Percentiles rank a stretch among this genome's conserved stretches.
Evolutionary conservation across 2,888 invertebrate species (phyloP).

Genomic region (Ectobius pallidus): DNA sequence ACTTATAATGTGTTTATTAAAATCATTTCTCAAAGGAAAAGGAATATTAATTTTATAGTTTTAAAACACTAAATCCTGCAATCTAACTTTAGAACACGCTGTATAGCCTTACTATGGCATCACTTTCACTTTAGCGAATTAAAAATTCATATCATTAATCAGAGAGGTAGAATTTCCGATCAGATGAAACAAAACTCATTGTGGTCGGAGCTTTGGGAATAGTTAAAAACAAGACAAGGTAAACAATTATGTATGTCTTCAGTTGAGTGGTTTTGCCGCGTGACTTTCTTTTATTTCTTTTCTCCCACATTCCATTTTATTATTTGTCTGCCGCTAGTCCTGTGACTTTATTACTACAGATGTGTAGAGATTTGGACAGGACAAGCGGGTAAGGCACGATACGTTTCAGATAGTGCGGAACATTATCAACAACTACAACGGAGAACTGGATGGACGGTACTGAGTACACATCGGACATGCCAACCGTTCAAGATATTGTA

Average conservation of each 20-base stretch:
- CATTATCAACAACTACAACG: neutral
- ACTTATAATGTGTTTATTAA: too few species aligned
- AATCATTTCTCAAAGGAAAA: too few species aligned
- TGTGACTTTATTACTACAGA: conserved; percentile 16
- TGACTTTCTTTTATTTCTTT: conserved; percentile 6
- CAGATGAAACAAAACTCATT: too few species aligned
- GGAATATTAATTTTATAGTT: too few species aligned
- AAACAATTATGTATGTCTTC: neutral
- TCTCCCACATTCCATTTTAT: neutral
- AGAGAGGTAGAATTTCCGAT: too few species aligned
- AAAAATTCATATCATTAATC: too few species aligned
- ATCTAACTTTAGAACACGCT: too few species aligned
- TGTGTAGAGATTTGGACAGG: neutral
- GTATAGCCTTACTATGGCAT: too few species aligned
- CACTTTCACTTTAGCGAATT: too few species aligned
- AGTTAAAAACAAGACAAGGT: neutral
- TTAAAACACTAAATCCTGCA: too few species aligned
- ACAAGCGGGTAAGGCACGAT: neutral
- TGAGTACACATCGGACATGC: neutral
- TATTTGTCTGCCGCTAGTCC: neutral
- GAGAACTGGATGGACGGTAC: neutral
- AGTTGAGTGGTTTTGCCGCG: conserved; percentile 2
- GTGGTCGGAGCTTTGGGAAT: too few species aligned
- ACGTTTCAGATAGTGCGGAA: neutral
- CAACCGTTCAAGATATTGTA: neutral